Base-by-base conservation (phyloP, 2,113 vertebrate genomes). In the Caranx melampygus region DNA sequence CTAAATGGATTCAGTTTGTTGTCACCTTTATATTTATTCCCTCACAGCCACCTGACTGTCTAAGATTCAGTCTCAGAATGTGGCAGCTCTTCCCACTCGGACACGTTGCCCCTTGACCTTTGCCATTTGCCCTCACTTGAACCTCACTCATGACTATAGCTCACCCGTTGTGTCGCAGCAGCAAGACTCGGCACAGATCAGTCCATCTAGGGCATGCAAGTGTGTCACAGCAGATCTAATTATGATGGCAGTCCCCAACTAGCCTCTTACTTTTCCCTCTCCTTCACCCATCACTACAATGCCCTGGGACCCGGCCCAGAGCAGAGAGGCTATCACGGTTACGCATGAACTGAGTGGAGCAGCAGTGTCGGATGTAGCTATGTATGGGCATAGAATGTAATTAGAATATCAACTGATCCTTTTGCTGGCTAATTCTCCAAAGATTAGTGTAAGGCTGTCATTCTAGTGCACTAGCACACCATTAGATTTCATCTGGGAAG, bases 201-300 rank as follows among this genome's bases (percentile, higher is more conserved):
- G 66, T 66, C 72, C 88, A 89, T 83, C 9, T 72, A 78, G 82
- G 84, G 67, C 65, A 55, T 72, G 34, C 3, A 80, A 87, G 80
- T 86, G 79, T 88, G 78, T 81, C 82, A 82, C 66, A 2, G 69
- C 78, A 78, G 79, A 81, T 85, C 84, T 88, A 84, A 85, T 88
- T 85, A 85, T 86, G 81, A 83, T 77, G 61, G 73, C 68, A 51
- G 49, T 68, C 71, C 40, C 72, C 54, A 37, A 18, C 72, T 44
- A 66, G 60, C 78, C 79, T 79, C 64, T 70, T 31, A 20, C 45
- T 64, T 64, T 66, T 42, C n/a, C n/a, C 37, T 55, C 59, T 71
- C 62, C 20, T 40, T 65, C 77, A 75, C 44, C 44, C 42, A 66
- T 72, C 71, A 47, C 16, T 52, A 34, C 16, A 26, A 18, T 3